Percentiles rank a stretch among this genome's conserved stretches.
Evolutionary conservation across 2,113 vertebrate species (phyloP).

Genomic region (Apeltes quadracus): DNA sequence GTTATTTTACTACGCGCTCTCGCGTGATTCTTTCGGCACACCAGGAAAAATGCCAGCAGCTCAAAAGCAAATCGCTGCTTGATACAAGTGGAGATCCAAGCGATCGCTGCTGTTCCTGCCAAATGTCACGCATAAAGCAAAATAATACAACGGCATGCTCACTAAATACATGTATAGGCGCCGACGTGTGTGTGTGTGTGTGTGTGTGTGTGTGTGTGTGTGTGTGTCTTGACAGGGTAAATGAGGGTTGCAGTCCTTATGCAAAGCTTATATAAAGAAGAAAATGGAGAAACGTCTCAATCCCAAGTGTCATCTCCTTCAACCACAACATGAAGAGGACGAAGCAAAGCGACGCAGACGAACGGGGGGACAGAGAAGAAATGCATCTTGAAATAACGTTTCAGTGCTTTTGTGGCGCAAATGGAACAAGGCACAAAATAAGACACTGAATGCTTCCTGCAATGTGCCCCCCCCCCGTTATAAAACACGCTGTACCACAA

Average conservation of each 20-base stretch:
- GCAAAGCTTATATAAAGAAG: not conserved
- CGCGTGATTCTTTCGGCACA: not conserved
- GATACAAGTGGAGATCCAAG: not conserved
- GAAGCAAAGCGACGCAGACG: slow-evolving; percentile 4
- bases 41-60: not conserved
- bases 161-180: not conserved
- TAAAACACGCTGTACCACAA: slow-evolving; percentile 8
- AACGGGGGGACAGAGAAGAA: not conserved
- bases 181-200: too few relatives aligned
- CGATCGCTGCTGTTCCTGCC: not conserved
- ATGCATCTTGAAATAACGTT: not conserved
- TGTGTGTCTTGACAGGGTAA: not conserved
- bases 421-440: slow-evolving; percentile 17
- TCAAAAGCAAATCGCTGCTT: not conserved
- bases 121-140: not conserved
- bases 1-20: slow-evolving; percentile 1
- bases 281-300: slow-evolving; percentile 12
- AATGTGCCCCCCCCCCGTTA: not conserved
- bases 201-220: not conserved
- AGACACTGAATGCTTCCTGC: not conserved
- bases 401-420: slow-evolving; percentile 12
- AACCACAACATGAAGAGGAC: not conserved
- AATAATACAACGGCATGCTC: not conserved
- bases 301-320: slow-evolving; percentile 1
- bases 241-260: slow-evolving; percentile 4